Conservation (phyloP, 2,113 vertebrate species). For the Meleagris gallopavo region DNA sequence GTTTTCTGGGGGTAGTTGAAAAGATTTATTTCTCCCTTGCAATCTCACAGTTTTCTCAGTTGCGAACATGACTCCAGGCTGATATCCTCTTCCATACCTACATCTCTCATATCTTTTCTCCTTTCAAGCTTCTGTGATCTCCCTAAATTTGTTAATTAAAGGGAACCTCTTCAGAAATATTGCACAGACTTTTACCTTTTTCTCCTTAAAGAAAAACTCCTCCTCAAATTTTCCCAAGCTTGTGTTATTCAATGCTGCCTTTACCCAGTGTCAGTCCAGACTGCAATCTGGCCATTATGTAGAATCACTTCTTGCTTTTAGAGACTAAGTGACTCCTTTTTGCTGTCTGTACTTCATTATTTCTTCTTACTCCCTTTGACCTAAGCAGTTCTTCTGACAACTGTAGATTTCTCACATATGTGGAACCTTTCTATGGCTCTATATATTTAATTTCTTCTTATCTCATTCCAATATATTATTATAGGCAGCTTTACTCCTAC, state of each 20-base stretch:
- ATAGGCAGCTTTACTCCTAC: not conserved
- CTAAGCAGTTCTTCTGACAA: not conserved
- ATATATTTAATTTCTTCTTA: slow-evolving; percentile 6
- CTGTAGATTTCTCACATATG: not conserved
- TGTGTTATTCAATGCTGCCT: not conserved
- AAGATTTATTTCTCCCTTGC: slow-evolving; percentile 29
- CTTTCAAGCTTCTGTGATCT: not conserved
- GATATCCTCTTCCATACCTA: not conserved
- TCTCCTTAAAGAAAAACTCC: not conserved
- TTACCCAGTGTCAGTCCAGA: not conserved
- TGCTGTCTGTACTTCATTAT: not conserved
- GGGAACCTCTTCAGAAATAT: not conserved
- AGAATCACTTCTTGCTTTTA: not conserved
- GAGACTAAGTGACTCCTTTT: not conserved
- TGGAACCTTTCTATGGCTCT: not conserved
- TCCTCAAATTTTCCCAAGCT: not conserved
- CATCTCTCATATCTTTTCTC: not conserved
- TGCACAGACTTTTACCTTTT: not conserved
- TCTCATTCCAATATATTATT: not conserved
- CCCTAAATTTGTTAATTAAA: slow-evolving; percentile 10
- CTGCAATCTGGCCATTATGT: not conserved
- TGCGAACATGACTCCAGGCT: not conserved
- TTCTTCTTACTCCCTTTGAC: slow-evolving; percentile 22
- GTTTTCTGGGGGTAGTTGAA: not conserved
- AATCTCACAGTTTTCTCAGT: not conserved